These are phyloP conservation scores for Dinocampus coccinellae DNA, from an alignment of 2,888 invertebrate genomes.

Conservation along the genomic window DNA sequence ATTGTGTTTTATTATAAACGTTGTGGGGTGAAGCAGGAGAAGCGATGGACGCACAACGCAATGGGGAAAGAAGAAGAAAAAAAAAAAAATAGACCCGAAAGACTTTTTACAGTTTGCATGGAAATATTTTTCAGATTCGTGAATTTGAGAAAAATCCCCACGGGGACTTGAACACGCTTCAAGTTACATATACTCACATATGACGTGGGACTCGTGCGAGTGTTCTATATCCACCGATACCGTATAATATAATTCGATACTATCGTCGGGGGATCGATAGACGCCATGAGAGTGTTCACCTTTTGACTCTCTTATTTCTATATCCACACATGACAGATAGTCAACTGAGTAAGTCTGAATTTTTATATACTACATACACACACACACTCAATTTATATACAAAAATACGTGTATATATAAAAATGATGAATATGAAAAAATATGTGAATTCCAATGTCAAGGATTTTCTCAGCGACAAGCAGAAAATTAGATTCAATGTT, in stretches of 20 bases:
- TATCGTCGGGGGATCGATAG: constrained; percentile 27
- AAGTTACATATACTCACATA: constrained; percentile 18
- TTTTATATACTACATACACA: not conserved
- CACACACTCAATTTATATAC: not conserved
- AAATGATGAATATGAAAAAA: constrained; percentile 1
- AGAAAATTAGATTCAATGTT: constrained; percentile 6
- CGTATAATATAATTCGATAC: constrained; percentile 43
- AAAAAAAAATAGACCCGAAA: constrained; percentile 30
- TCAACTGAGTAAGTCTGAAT: not conserved
- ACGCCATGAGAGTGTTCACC: constrained; percentile 12
- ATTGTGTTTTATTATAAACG: constrained; percentile 69
- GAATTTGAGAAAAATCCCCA: constrained; percentile 56
- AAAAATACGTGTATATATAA: too few species aligned
- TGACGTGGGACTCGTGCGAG: constrained; percentile 9
- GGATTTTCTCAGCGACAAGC: not conserved
- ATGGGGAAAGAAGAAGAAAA: constrained; percentile 35
- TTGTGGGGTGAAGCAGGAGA: constrained; percentile 4
- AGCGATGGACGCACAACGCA: not conserved
- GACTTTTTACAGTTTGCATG: constrained; percentile 64
- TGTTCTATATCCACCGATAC: constrained; percentile 19
- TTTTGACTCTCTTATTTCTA: constrained; percentile 18
- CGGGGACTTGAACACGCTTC: constrained; percentile 45
- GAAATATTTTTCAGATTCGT: constrained; percentile 67
- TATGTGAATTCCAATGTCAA: constrained; percentile 14
- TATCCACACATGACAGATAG: constrained; percentile 9